phyloP scores from a whole-genome alignment of 2,888 invertebrate species.

The Thelaira solivaga region DNA sequence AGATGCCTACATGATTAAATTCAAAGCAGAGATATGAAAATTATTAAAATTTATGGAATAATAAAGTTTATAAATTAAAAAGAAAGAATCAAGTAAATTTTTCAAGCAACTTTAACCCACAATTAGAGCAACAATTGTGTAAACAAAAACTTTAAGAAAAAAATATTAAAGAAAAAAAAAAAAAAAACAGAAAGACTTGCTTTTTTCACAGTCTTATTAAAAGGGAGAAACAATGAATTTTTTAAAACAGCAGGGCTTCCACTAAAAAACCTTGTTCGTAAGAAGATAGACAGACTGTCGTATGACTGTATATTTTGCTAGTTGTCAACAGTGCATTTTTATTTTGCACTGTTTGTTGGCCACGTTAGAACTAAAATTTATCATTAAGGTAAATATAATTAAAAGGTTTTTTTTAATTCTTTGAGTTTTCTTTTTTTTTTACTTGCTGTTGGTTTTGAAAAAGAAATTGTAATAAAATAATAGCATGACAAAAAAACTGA shows the following conservation, averaged over 20 bases:
- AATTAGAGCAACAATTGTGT: slow-evolving; percentile 44
- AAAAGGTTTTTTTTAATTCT: slow-evolving; percentile 10
- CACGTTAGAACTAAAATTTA: slow-evolving; percentile 33
- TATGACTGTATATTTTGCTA: not conserved
- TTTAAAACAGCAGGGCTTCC: slow-evolving; percentile 15
- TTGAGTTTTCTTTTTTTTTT: not conserved
- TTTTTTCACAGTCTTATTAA: not conserved
- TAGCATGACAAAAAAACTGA: not conserved
- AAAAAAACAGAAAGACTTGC: not conserved
- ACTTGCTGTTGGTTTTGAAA: no score
- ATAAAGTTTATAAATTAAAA: slow-evolving; percentile 5
- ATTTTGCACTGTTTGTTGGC: not conserved
- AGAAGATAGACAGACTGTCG: not conserved
- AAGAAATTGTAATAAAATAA: slow-evolving; percentile 19
- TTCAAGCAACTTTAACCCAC: slow-evolving; percentile 40
- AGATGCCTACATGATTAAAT: slow-evolving; percentile 20
- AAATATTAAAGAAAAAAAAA: slow-evolving; percentile 11
- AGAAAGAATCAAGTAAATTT: not conserved
- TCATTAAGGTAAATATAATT: slow-evolving; percentile 48
- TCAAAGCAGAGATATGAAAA: slow-evolving; percentile 22
- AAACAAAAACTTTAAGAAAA: slow-evolving; percentile 36
- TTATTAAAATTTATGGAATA: slow-evolving; percentile 48
- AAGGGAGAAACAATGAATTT: not conserved
- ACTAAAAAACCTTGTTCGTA: not conserved
- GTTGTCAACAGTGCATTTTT: not conserved